Base-by-base conservation (phyloP, 2,888 invertebrate species). In the Beris morrisii region DNA sequence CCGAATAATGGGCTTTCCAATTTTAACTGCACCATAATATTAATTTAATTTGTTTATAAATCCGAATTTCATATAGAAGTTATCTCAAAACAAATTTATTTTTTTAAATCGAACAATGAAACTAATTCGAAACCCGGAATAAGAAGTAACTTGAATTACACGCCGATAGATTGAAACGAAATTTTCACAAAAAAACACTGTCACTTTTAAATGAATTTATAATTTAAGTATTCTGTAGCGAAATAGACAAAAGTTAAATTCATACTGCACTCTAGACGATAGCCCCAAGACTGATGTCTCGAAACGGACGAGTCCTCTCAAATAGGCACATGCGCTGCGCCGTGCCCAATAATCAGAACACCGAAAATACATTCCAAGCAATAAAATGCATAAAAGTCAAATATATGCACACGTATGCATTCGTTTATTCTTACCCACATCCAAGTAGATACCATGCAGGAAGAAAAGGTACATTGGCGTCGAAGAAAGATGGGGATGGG, bases 1-100 rank as follows among this genome's bases (percentile, higher is more conserved):
- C 73, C 73, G 64, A 73, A 70, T 30, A 74, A 70, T 28, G 73
- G 63, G 67, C 73, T 72, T 61, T 73, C 72, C 59, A 73, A 63
- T 56, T 73, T 74, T 64, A 74, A 68, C 66, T 74, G 74, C 58
- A 74, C 74, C 74, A 74, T 74, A 38, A 38, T 52, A 67, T 69
- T 9, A 13, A 13, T 52, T 52, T 22, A 7, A 38, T 38, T 38
- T 38, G 7, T 38, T 38, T 38, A 38, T 3, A 9, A 38, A 5
- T 38, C 4, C 1, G 38, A 38, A 38, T 38, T 9, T 38, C 9
- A 38, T 9, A 9, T 38, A 9, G 9, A 38, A 22, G 22, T 22
- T 22, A 2, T 22, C 22, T 22, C 22, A 22, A 22, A 22, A 22
- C 22, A 22, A 3, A 22, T 22, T 22, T 22, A 22, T 22, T 22